Evolutionary conservation across 1,140 invertebrate genomes (phyloP), one percentile per base, ranked within the genome.

Genomic region (Lasioglossum albipes): DNA sequence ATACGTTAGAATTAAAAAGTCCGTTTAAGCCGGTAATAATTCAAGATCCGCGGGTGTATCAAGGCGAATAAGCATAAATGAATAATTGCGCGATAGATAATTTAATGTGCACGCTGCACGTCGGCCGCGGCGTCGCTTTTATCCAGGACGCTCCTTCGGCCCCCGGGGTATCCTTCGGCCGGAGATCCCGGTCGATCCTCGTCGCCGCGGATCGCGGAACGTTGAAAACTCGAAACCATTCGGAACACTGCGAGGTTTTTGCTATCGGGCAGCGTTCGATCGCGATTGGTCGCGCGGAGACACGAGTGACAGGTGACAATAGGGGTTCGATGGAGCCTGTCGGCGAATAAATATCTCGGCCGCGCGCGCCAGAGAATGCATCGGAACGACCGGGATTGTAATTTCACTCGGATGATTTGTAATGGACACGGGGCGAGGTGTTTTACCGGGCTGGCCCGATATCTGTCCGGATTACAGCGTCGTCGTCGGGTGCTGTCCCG

Each of bases 61-160:
- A 91, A 90, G 81, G 80, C 89, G 90, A 93, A 93, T 93, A 92
- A 92, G 92, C 92, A 92, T 93, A 92, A 93, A 93, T 93, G 92
- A 93, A 93, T 93, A 92, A 93, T 91, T 92, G 91, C 87, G 74
- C 85, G 89, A 92, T 92, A 92, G 91, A 91, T 92, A 91, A 92
- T 92, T 91, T 91, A 91, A 91, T 89, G 86, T 91, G 87, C 70
- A 83, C 85, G 87, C 76, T 87, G 81, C 77, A 76, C 62, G 85
- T 81, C 76, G 73, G 75, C 71, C 87, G 82, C 86, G 81, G 81
- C 66, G 57, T 59, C 52, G 76, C 74, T 65, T 83, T 85, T 82
- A 82, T 86, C 80, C 75, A 45, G 41, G 75, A 75, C 82, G 72
- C 86, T 85, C 79, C 81, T 70, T 84, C 81, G 65, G n/a, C 6